phyloP scores from a whole-genome alignment of 2,888 invertebrate species.

The Campoletis raptor region DNA sequence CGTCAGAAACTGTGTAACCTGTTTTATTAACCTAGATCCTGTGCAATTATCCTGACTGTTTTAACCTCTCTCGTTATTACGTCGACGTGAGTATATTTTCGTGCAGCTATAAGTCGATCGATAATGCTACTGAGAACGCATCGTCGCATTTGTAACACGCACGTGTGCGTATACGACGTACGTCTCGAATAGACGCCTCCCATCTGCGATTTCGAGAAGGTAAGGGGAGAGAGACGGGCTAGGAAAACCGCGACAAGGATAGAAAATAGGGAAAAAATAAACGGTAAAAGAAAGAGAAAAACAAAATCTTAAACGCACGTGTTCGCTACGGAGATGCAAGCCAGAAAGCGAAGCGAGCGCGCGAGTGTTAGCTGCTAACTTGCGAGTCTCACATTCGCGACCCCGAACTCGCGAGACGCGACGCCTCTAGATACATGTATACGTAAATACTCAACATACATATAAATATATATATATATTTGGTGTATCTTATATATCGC shows the following conservation, averaged over 20 bases:
- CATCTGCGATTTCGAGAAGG: conserved; percentile 63
- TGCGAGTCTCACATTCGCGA: conserved; percentile 55
- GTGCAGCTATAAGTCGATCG: conserved; percentile 13
- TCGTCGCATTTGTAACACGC: conserved; percentile 27
- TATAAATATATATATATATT: conserved; percentile 46
- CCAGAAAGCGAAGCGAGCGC: conserved; percentile 54
- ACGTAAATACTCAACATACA: conserved; percentile 25
- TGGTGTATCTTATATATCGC: conserved; percentile 3
- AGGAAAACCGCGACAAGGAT: conserved; percentile 26
- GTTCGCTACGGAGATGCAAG: conserved; percentile 57
- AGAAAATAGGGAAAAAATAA: neutral
- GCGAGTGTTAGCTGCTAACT: conserved; percentile 47
- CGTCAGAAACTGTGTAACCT: neutral
- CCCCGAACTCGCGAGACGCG: conserved; percentile 58
- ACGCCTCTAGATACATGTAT: conserved; percentile 55
- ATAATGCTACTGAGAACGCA: neutral
- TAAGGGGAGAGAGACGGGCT: conserved; percentile 22
- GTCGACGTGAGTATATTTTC: neutral
- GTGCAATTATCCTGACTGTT: neutral
- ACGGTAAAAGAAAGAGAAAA: conserved; percentile 4
- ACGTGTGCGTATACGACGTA: conserved; percentile 11
- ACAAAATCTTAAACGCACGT: conserved; percentile 59
- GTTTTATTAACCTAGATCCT: conserved; percentile 14
- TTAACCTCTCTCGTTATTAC: neutral
- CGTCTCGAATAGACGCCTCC: conserved; percentile 28